Evolutionary conservation across 2,113 vertebrate species (phyloP).

Genomic region (Cephalopterus ornatus): DNA sequence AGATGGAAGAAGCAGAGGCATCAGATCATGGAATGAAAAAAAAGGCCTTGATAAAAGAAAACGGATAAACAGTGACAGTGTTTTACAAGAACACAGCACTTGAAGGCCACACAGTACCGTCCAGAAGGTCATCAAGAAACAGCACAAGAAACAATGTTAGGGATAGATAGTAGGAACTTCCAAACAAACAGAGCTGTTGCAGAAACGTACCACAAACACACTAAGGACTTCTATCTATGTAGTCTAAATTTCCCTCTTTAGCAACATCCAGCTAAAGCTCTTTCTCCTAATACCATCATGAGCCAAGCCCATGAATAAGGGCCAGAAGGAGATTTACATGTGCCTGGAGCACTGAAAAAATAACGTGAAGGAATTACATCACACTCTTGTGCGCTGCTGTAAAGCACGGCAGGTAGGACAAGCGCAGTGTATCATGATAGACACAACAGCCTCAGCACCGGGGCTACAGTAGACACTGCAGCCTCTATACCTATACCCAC

Average conservation of each 20-base stretch:
- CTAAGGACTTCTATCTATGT: background rate
- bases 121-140: background rate
- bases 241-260: background rate
- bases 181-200: background rate
- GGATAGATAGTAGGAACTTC: background rate
- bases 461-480: background rate
- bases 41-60: background rate
- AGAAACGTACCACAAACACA: background rate
- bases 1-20: background rate
- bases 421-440: fast-evolving
- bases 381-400: background rate
- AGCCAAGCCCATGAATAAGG: background rate
- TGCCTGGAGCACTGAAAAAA: background rate
- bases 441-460: background rate
- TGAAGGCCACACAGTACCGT: background rate
- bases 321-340: background rate
- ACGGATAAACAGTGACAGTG: background rate
- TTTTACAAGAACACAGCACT: background rate
- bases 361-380: background rate
- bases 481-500: no score
- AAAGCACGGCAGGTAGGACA: background rate
- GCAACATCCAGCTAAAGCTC: background rate
- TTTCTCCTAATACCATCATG: background rate
- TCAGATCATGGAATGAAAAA: background rate
- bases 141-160: background rate